Evolutionary conservation across 2,797 vertebrate genomes (phyloP).

Genomic region (Euphonia xanthogaster): DNA sequence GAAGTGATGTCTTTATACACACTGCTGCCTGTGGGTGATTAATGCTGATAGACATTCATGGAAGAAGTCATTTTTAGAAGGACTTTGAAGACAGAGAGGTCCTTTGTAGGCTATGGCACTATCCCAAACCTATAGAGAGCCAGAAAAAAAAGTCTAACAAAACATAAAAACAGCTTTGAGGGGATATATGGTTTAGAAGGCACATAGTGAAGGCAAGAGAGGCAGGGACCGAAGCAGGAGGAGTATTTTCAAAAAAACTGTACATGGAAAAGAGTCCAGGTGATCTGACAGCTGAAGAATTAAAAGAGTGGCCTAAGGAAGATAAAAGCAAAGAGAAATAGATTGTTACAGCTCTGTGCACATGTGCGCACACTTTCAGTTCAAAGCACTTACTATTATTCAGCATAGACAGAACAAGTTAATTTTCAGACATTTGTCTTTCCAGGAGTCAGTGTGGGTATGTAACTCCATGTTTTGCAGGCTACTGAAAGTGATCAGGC

Average conservation of each 20-base stretch:
- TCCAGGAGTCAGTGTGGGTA: not conserved
- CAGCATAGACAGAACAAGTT: not conserved
- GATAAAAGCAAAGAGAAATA: not conserved
- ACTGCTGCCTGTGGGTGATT: constrained; percentile 39
- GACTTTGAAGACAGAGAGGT: constrained; percentile 40
- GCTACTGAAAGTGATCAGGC: not conserved
- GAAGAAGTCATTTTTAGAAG: constrained; percentile 24
- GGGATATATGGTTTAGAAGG: not conserved
- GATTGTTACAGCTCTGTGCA: not conserved
- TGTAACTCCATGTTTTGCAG: not conserved
- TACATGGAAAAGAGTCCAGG: not conserved
- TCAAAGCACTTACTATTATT: not conserved
- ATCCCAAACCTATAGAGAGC: not conserved
- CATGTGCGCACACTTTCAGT: not conserved
- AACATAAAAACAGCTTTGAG: not conserved
- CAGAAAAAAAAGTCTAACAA: not conserved
- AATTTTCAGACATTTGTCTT: not conserved
- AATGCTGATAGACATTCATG: constrained; percentile 20
- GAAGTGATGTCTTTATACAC: constrained; percentile 16
- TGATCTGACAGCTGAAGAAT: not conserved
- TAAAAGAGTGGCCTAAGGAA: not conserved
- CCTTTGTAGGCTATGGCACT: not conserved
- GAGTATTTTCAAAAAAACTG: not conserved
- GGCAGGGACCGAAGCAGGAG: not conserved
- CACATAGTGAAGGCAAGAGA: not conserved